Evolutionary conservation across 2,797 vertebrate genomes (phyloP), one percentile per base, ranked within the genome.

Genomic region (Luscinia megarhynchos): DNA sequence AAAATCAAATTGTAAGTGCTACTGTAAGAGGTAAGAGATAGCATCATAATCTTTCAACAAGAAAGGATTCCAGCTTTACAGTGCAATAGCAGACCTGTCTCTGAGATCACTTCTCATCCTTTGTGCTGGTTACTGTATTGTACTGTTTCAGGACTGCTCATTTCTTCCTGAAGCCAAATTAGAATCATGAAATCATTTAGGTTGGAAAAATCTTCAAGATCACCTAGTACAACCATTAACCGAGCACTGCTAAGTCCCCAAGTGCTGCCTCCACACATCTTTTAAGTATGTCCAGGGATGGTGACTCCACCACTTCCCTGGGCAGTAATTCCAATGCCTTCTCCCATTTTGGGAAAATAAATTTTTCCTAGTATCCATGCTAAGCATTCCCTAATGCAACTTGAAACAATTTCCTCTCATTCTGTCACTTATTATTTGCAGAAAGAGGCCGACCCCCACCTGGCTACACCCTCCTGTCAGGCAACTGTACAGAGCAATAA

Each of bases 31-130:
- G 84, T 87, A 96, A 90, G 46, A 94, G 69, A 84, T 41, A 12
- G 57, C 63, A 91, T 54, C 51, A 67, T 80, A 88, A 84, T 92
- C 79, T 96, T 97, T 97, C 95, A 97, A 75, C 86, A 74, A 43
- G 95, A 96, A 94, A 86, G 54, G 15, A 66, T 86, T 91, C 54
- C 62, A 83, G 43, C 48, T 88, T 90, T 59, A 84, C 45, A 57
- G 48, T 73, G 36, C 59, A 97, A 95, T 85, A 96, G 91, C 89
- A 74, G 97, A 97, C 94, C 96, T 94, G 85, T 88, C 95, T 95
- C 92, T 97, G 97, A 98, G 97, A 98, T 98, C 97, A 97, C 96
- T 97, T 98, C 98, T 98, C 97, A 97, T 94, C 94, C 94, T 97
- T 94, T 64, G 84, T 90, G 96, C 94, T 97, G 96, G 96, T 97